Conservation (phyloP, 2,888 invertebrate genomes). For the Ichneumoninae sp. region DNA sequence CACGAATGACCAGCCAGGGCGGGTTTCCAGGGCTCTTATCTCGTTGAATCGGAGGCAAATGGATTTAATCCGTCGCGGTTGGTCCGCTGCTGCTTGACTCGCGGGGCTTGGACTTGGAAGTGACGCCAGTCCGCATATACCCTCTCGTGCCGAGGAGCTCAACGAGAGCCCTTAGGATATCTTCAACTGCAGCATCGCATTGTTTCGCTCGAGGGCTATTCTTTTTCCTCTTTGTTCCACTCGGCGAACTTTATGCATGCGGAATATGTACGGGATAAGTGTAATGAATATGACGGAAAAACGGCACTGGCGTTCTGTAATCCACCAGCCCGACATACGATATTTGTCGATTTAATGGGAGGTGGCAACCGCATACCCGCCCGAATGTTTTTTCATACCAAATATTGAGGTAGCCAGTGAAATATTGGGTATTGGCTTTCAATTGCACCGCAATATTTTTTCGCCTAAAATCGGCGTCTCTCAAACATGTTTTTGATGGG, state of each 20-base stretch:
- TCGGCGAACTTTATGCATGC: conserved; percentile 21
- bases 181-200: conserved; percentile 5
- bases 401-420: background rate
- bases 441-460: background rate
- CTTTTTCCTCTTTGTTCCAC: conserved; percentile 2
- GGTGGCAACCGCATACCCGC: background rate
- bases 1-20: conserved; percentile 53
- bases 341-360: background rate
- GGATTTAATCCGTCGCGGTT: conserved; percentile 62
- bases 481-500: no score
- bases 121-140: conserved; percentile 54
- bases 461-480: background rate
- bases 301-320: background rate
- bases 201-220: conserved; percentile 15
- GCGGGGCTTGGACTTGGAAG: conserved; percentile 42
- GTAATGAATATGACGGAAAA: conserved; percentile 8
- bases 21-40: conserved; percentile 62
- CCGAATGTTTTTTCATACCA: background rate
- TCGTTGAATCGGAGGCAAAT: conserved; percentile 65
- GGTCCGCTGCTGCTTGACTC: conserved; percentile 31
- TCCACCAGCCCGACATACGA: background rate
- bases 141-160: background rate
- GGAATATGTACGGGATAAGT: conserved; percentile 1
- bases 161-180: conserved; percentile 5
- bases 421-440: background rate